phyloP scores from a whole-genome alignment of 2,797 vertebrate species.

The Anolis apletophallus region DNA sequence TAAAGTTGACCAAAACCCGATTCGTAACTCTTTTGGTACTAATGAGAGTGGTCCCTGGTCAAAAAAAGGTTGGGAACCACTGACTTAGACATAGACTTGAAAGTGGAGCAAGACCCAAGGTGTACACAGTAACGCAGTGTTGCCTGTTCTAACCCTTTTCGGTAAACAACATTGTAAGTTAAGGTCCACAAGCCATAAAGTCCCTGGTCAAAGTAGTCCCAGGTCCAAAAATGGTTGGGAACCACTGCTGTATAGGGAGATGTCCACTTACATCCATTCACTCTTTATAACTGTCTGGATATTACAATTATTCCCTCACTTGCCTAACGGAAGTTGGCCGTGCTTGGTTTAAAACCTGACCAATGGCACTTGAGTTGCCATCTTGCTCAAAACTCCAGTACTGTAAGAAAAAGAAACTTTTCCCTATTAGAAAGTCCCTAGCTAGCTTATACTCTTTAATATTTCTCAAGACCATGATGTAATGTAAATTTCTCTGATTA shows the following conservation, averaged over 20 bases:
- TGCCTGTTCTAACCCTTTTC: no score
- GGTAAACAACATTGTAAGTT: no score
- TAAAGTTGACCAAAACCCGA: no score
- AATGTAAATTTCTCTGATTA: constrained; percentile 77
- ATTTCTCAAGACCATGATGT: constrained; percentile 79
- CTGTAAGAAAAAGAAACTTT: constrained; percentile 75
- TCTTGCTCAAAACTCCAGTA: constrained; percentile 75
- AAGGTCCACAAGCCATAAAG: no score
- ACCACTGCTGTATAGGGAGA: background rate
- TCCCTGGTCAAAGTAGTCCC: no score
- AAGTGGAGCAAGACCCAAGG: no score
- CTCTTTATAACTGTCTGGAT: background rate
- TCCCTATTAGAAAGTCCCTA: constrained; percentile 66
- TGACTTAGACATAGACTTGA: no score
- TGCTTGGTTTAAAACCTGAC: constrained; percentile 57
- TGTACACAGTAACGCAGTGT: no score
- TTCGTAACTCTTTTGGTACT: no score
- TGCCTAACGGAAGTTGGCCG: background rate
- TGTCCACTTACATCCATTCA: background rate
- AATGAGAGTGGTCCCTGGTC: no score
- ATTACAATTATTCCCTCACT: background rate
- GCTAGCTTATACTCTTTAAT: constrained; percentile 78
- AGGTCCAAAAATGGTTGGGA: no score
- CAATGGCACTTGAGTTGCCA: constrained; percentile 71
- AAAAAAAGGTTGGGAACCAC: no score